Base-by-base conservation (phyloP, 1,140 invertebrate species). In the Triops longicaudatus region DNA sequence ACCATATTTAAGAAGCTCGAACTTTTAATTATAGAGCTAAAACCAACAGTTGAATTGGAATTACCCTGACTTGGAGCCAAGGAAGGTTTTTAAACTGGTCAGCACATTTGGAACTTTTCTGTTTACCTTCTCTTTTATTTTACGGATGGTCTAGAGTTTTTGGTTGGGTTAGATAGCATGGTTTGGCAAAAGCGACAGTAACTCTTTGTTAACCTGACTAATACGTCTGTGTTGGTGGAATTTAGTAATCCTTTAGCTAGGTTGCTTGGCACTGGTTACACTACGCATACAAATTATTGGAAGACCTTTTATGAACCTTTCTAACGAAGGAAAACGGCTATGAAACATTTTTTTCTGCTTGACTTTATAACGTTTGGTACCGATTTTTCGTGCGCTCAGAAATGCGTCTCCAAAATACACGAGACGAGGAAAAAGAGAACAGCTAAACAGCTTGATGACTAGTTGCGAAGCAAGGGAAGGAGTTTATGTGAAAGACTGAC, bases 21-120 rank as follows among this genome's bases (percentile, higher is more conserved):
- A 4, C 50, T 63, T 63, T 63, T 22, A 22, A 63, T 63, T 63
- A 63, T 63, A 22, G n/a, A 22, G 50, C 50, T n/a, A 63, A 63
- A 63, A 63, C 50, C 50, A 63, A 63, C 44, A 63, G 14, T 63
- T 63, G 44, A n/a, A 63, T 22, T 63, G 44, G 44, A 50, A 50
- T 14, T 50, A 12, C 44, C n/a, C 3, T 63, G 22, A 63, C 44
- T 22, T 63, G 22, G 44, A 63, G 14, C 22, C 44, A 63, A 63
- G 44, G 14, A 63, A 17, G 2, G 44, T 63, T 63, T 63, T 63
- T 22, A 22, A 63, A 63, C 7, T 22, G 22, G 14, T 63, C 22
- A 22, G 14, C 14, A 37, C 31, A 7, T 37, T 37, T 37, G 31
- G 14, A 14, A n/a, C 50, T 63, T 63, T 63, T 63, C n/a, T 22